Conservation (phyloP, 2,888 invertebrate species). For the Caenorhabditis zanzibari region DNA sequence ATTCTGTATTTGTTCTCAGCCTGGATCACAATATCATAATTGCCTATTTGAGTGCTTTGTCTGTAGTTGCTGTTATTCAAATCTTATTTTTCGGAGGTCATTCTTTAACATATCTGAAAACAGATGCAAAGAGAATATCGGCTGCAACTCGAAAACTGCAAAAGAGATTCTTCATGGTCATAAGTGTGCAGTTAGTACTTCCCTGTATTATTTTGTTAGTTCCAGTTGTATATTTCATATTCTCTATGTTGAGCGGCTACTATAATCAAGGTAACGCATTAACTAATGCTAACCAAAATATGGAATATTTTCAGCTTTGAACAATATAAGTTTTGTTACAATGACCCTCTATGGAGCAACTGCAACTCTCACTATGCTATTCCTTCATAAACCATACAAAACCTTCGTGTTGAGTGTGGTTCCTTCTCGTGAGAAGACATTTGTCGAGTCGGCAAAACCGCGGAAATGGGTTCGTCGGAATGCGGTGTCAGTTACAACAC, state of each 20-base stretch:
- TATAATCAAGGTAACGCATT: slow-evolving; percentile 23
- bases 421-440: neutral
- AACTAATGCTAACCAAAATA: neutral
- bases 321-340: slow-evolving; percentile 31
- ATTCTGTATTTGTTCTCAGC: slow-evolving; percentile 35
- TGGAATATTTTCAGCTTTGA: slow-evolving; percentile 17
- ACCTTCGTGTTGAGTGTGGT: slow-evolving; percentile 16
- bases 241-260: slow-evolving; percentile 36
- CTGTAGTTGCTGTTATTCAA: slow-evolving; percentile 12
- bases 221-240: slow-evolving; percentile 46
- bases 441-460: neutral
- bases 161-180: slow-evolving; percentile 33
- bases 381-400: slow-evolving; percentile 46
- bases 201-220: slow-evolving; percentile 39
- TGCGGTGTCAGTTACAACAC: slow-evolving; percentile 46
- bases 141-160: slow-evolving; percentile 22
- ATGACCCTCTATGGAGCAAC: slow-evolving; percentile 31
- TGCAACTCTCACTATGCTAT: slow-evolving; percentile 44
- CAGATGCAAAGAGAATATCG: slow-evolving; percentile 23
- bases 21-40: slow-evolving; percentile 26
- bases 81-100: slow-evolving; percentile 43
- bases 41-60: slow-evolving; percentile 14
- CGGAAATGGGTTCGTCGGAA: slow-evolving; percentile 47
- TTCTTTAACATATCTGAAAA: slow-evolving; percentile 24
- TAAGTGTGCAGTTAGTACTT: slow-evolving; percentile 29